Conservation (phyloP, 2,797 vertebrate genomes). For the Eleutherodactylus coqui region DNA sequence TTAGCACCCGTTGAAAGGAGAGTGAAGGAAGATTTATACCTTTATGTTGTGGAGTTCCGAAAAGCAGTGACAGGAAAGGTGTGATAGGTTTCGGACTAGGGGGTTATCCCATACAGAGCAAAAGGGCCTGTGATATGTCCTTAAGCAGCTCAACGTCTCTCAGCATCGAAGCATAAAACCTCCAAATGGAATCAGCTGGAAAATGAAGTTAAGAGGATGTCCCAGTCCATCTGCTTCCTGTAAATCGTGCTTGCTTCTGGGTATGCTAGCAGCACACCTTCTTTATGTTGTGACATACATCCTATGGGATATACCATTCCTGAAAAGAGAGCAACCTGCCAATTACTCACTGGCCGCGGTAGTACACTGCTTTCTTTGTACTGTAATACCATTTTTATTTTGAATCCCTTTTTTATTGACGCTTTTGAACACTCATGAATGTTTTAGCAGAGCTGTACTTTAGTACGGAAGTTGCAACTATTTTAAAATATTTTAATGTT, state of each 20-base stretch:
- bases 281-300: slow-evolving; percentile 61
- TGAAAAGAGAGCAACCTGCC: slow-evolving; percentile 49
- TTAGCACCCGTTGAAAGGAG: slow-evolving; percentile 55
- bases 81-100: slow-evolving; percentile 27
- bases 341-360: slow-evolving; percentile 43
- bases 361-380: slow-evolving; percentile 53
- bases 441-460: slow-evolving; percentile 42
- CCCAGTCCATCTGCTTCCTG: slow-evolving; percentile 61
- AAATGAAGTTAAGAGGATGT: slow-evolving; percentile 54
- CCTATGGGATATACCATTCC: slow-evolving; percentile 59
- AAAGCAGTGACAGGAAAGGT: slow-evolving; percentile 44
- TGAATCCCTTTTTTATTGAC: slow-evolving; percentile 8
- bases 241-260: slow-evolving; percentile 54
- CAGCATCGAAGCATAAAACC: slow-evolving; percentile 37
- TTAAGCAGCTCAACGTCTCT: slow-evolving; percentile 38
- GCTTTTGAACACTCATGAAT: slow-evolving; percentile 31
- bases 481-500: slow-evolving; percentile 14
- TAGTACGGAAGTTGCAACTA: not conserved
- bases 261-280: slow-evolving; percentile 57
- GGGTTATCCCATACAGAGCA: slow-evolving; percentile 33
- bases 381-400: slow-evolving; percentile 44
- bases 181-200: slow-evolving; percentile 19
- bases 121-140: slow-evolving; percentile 50
- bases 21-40: slow-evolving; percentile 53
- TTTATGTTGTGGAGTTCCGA: slow-evolving; percentile 13